A percentile compares a stretch with the other conserved stretches of the same genome.
Conservation (phyloP, 2,888 invertebrate species). For the Eucera pruinosa region DNA sequence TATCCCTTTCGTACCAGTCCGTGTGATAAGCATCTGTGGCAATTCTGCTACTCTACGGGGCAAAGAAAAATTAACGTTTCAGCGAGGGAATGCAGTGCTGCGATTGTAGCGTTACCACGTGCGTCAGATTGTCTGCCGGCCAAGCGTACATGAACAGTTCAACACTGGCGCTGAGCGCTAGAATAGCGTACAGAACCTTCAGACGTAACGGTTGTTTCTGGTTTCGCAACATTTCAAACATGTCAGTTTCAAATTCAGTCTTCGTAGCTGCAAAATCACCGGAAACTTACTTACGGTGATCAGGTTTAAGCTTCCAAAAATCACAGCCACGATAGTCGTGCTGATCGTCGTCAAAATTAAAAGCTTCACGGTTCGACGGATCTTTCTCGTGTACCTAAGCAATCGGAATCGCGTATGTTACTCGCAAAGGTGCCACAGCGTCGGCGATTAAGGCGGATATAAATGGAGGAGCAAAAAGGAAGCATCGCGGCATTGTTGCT, state of each 20-base stretch:
- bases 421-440: too few species aligned
- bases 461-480: too few species aligned
- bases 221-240: neutral
- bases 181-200: slow-evolving; percentile 65
- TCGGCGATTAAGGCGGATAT: neutral
- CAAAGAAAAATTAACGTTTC: neutral
- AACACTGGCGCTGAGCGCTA: slow-evolving; percentile 66
- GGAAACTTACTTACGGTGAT: slow-evolving; percentile 34
- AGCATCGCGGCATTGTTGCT: too few species aligned
- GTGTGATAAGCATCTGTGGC: slow-evolving; percentile 33
- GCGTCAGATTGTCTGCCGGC: slow-evolving; percentile 74
- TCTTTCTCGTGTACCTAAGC: slow-evolving; percentile 18
- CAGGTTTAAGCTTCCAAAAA: slow-evolving; percentile 47
- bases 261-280: neutral
- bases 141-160: slow-evolving; percentile 75
- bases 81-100: too few species aligned
- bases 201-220: slow-evolving; percentile 67
- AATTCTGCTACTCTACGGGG: slow-evolving; percentile 34
- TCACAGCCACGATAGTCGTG: slow-evolving; percentile 27
- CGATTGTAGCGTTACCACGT: slow-evolving; percentile 58
- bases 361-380: neutral
- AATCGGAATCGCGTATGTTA: neutral
- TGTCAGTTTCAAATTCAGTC: neutral
- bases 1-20: slow-evolving; percentile 37
- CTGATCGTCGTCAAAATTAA: slow-evolving; percentile 24